Evolutionary conservation across 2,797 vertebrate species (phyloP).

Genomic region (Eospalax fontanierii): DNA sequence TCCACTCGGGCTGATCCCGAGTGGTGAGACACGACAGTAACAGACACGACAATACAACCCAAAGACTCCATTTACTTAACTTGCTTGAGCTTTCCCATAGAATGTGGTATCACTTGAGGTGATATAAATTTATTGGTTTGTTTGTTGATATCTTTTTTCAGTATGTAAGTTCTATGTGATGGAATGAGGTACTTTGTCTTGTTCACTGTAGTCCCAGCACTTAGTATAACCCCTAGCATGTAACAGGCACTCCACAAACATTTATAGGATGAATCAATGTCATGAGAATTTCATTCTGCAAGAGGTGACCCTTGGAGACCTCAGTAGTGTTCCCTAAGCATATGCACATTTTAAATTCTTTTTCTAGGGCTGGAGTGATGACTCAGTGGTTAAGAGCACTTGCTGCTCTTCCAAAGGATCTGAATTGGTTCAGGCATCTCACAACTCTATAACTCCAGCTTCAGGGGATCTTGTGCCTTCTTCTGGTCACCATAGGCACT

Average conservation of each 20-base stretch:
- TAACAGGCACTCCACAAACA: background rate
- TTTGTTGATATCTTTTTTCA: background rate
- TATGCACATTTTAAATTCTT: slow-evolving; percentile 18
- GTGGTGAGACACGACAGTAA: no score
- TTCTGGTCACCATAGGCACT: no score
- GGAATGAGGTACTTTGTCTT: background rate
- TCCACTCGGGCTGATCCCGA: no score
- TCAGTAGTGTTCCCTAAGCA: background rate
- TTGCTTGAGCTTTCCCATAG: slow-evolving; percentile 35
- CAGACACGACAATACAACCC: no score
- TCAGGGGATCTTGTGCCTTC: no score
- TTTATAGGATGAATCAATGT: no score
- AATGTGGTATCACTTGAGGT: background rate
- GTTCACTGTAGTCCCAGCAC: background rate
- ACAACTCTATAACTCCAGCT: no score
- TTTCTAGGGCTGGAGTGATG: background rate
- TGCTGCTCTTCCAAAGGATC: no score
- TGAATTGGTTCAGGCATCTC: no score
- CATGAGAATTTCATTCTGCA: background rate
- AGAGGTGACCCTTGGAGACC: background rate
- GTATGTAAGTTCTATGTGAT: background rate
- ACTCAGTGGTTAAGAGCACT: no score
- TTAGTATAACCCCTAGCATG: background rate
- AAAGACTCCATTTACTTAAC: background rate
- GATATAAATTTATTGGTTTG: background rate